Evolutionary conservation across 2,797 vertebrate species (phyloP).

Genomic region (Coregonus sp.): DNA sequence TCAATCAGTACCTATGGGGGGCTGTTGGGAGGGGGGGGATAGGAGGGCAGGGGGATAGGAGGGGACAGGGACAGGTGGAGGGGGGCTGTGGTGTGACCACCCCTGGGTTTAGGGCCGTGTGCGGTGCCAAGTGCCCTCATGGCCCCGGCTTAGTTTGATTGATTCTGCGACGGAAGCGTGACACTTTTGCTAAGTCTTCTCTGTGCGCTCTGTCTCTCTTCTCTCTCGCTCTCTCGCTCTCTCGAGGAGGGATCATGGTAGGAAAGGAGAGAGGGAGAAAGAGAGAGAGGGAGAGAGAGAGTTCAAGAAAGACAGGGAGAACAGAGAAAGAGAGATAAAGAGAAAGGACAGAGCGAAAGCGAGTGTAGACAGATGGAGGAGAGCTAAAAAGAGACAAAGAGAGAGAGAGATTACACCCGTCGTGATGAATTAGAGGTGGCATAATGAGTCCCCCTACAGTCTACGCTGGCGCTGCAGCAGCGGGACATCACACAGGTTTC

Average conservation of each 20-base stretch:
- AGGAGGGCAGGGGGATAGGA: no score
- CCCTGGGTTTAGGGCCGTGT: not conserved
- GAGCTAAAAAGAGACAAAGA: slow-evolving; percentile 12
- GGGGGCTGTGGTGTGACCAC: not conserved
- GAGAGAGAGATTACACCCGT: slow-evolving; percentile 47
- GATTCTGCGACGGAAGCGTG: not conserved
- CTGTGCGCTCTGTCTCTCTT: not conserved
- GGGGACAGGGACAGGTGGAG: not conserved
- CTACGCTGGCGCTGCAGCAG: slow-evolving; percentile 60
- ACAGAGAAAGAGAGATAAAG: no score
- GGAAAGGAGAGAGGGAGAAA: not conserved
- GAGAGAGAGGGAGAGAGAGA: not conserved
- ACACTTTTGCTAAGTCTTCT: slow-evolving; percentile 1
- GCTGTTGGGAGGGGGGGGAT: no score
- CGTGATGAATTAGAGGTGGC: slow-evolving; percentile 54
- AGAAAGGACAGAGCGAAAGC: not conserved
- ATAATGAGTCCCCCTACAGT: slow-evolving; percentile 62
- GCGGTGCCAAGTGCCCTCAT: not conserved
- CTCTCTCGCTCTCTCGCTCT: not conserved
- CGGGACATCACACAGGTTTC: slow-evolving; percentile 74
- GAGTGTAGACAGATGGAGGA: no score
- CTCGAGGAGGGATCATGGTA: slow-evolving; percentile 27
- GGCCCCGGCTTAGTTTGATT: not conserved
- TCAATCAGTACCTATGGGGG: no score
- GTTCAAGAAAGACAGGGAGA: not conserved